Conservation (phyloP, 2,888 invertebrate species). For the Plagiodera versicolora region DNA sequence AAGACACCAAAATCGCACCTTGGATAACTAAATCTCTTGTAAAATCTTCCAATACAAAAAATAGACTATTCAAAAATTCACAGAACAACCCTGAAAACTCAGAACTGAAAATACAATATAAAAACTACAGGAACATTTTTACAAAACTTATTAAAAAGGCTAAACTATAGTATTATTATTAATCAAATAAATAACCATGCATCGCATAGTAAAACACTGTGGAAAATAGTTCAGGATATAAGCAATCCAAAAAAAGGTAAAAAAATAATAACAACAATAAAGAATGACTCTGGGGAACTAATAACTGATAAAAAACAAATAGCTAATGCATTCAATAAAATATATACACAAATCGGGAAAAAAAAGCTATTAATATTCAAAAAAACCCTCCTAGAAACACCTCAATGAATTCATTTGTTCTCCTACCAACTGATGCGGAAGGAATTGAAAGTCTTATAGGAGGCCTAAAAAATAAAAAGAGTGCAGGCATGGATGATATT, state of each 20-base stretch:
- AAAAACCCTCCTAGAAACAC: constrained; percentile 1
- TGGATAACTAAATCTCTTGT: not conserved
- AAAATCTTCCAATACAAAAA: not conserved
- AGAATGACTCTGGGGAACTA: not conserved
- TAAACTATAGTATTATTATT: not conserved
- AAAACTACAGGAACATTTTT: not conserved
- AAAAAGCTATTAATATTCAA: not conserved
- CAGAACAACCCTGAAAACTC: not conserved
- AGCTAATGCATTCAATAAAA: not conserved
- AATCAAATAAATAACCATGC: not conserved
- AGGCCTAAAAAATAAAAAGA: not conserved
- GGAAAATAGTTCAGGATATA: not conserved
- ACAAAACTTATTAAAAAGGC: not conserved
- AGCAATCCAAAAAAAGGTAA: not conserved
- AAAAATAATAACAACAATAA: not conserved
- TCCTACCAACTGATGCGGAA: not conserved
- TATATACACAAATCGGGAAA: not conserved
- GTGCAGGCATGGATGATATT: not conserved
- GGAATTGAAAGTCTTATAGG: not conserved
- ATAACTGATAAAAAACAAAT: not conserved
- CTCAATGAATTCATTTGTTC: not conserved
- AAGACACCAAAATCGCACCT: not conserved
- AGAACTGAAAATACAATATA: not conserved
- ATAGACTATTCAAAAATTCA: not conserved
- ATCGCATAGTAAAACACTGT: not conserved